A percentile compares a stretch with the other conserved stretches of the same genome.
These are phyloP conservation scores for Cyphomyrus discorhynchus DNA, from an alignment of 2,113 vertebrate genomes.

Conservation along the genomic window DNA sequence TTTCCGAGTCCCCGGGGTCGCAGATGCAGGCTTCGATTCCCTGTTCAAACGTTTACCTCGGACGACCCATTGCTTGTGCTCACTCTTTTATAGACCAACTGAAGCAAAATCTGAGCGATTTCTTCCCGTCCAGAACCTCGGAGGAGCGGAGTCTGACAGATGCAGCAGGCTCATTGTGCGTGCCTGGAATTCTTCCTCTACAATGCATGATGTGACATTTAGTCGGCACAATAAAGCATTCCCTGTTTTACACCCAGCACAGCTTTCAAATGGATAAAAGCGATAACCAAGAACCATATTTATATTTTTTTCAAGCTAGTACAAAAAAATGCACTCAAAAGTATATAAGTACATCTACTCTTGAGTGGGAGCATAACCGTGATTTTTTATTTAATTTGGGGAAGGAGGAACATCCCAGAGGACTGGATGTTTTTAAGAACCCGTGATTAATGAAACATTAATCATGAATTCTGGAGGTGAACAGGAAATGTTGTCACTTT, in stretches of 20 bases:
- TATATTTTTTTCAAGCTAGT: constrained; percentile 19
- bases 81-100: not conserved
- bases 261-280: constrained; percentile 40
- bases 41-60: not conserved
- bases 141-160: not conserved
- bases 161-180: not conserved
- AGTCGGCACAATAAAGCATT: constrained; percentile 40
- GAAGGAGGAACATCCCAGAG: constrained; percentile 41
- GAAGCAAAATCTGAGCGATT: not conserved
- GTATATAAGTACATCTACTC: constrained; percentile 34
- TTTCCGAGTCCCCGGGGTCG: not conserved
- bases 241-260: constrained; percentile 42
- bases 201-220: constrained; percentile 52
- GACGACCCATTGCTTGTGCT: not conserved
- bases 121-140: not conserved
- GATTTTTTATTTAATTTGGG: constrained; percentile 58
- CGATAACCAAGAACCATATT: constrained; percentile 58
- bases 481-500: constrained; percentile 64
- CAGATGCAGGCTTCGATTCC: not conserved
- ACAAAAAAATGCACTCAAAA: constrained; percentile 37
- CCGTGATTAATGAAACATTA: constrained; percentile 64
- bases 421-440: constrained; percentile 54
- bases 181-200: constrained; percentile 28
- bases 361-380: constrained; percentile 30
- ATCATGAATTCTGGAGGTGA: constrained; percentile 62